Conservation (phyloP, 2,797 vertebrate species). For the Simalia tracyae region DNA sequence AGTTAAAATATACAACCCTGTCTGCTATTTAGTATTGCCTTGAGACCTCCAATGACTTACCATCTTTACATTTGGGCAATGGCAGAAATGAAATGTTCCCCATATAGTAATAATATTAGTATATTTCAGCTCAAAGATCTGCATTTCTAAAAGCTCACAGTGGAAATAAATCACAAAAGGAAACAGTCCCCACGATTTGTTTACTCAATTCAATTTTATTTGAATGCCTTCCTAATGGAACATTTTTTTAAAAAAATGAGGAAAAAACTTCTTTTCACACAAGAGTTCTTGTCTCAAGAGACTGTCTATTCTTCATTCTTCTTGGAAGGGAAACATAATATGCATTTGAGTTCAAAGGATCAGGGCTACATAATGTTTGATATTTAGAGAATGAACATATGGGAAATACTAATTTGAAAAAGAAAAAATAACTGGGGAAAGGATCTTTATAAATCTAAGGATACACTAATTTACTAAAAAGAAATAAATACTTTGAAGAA, state of each 20-base stretch:
- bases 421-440: not conserved
- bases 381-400: not conserved
- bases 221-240: not conserved
- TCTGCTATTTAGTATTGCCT: not conserved
- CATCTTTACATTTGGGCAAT: not conserved
- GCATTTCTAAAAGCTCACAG: not conserved
- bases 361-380: not conserved
- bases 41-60: not conserved
- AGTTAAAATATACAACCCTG: not conserved
- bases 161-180: not conserved
- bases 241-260: not conserved
- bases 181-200: not conserved
- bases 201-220: not conserved
- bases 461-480: not conserved
- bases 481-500: not conserved
- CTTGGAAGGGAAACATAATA: not conserved
- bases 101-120: not conserved
- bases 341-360: not conserved
- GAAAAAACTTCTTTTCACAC: not conserved
- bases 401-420: not conserved
- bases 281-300: not conserved
- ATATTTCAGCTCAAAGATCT: not conserved
- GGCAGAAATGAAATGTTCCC: not conserved
- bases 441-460: not conserved
- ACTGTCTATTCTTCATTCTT: not conserved